Percentiles rank a stretch among this genome's conserved stretches.
These are phyloP conservation scores for Hypocryptadius cinnamomeus DNA, from an alignment of 2,113 vertebrate species.

Conservation along the genomic window DNA sequence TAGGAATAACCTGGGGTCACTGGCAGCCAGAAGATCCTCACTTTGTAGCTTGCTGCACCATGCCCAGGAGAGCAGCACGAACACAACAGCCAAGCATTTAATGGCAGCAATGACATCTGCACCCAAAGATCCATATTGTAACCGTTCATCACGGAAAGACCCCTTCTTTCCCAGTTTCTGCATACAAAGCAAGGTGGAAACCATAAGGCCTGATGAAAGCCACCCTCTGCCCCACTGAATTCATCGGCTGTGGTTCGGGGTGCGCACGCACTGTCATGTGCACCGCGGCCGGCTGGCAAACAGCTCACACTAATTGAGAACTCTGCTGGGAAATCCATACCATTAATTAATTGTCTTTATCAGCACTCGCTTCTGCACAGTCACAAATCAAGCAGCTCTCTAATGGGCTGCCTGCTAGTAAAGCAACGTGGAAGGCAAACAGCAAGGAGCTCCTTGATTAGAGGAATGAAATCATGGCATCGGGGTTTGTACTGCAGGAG, in stretches of 20 bases:
- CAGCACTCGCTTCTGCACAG: background rate
- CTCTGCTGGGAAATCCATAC: conserved; percentile 22
- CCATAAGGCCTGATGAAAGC: background rate
- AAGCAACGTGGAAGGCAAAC: background rate
- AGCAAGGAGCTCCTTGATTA: background rate
- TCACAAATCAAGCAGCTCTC: background rate
- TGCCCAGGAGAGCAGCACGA: background rate
- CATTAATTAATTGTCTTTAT: conserved; percentile 7
- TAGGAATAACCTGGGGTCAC: background rate
- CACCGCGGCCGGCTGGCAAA: background rate
- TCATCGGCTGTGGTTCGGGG: rapidly evolving
- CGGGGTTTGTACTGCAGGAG: rapidly evolving
- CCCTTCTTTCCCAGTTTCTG: background rate
- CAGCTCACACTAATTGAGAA: background rate
- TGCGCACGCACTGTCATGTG: rapidly evolving
- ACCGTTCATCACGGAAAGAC: background rate
- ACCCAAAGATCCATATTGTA: background rate
- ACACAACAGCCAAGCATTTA: background rate
- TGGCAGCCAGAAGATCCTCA: background rate
- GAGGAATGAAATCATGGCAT: background rate
- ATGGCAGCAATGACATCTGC: background rate
- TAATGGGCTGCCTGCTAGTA: background rate
- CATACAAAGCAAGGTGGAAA: background rate
- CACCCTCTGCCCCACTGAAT: background rate
- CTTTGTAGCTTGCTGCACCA: background rate